Percentiles rank a stretch among this genome's conserved stretches.
These are phyloP conservation scores for Macropus fuliginosus DNA, from an alignment of 2,797 vertebrate species.

Conservation along the genomic window DNA sequence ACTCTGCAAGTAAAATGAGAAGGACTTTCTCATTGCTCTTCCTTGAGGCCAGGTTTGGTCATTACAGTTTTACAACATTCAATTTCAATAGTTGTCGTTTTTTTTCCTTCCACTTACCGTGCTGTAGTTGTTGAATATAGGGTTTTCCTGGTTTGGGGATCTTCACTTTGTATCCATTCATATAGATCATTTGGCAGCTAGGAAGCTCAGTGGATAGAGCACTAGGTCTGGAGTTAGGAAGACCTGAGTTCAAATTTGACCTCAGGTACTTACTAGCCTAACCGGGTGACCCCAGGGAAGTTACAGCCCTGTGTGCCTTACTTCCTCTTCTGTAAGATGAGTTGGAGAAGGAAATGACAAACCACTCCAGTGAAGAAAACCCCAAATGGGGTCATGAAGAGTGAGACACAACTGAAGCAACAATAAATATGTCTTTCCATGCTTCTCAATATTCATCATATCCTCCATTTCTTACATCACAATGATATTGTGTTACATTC, in stretches of 20 bases:
- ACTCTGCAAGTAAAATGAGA: neutral
- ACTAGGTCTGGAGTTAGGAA: neutral
- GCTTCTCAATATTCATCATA: neutral
- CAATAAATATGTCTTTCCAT: neutral
- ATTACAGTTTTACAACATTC: neutral
- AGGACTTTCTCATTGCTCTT: neutral
- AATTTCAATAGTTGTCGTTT: neutral
- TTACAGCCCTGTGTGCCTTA: neutral
- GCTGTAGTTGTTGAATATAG: neutral
- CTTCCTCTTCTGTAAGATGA: neutral
- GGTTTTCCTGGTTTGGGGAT: neutral
- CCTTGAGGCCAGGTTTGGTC: neutral
- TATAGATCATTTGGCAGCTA: neutral
- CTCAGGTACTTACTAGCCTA: neutral
- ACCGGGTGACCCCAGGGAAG: neutral
- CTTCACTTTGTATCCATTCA: neutral
- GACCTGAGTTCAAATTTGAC: neutral
- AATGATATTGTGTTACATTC: neutral
- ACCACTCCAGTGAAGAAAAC: neutral
- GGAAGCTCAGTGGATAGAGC: neutral
- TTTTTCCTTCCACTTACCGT: neutral
- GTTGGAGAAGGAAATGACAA: neutral
- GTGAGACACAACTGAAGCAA: neutral
- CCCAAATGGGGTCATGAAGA: neutral
- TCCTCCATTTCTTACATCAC: neutral